Conservation (phyloP, 2,113 vertebrate genomes). For the Rhynchomys soricoides region DNA sequence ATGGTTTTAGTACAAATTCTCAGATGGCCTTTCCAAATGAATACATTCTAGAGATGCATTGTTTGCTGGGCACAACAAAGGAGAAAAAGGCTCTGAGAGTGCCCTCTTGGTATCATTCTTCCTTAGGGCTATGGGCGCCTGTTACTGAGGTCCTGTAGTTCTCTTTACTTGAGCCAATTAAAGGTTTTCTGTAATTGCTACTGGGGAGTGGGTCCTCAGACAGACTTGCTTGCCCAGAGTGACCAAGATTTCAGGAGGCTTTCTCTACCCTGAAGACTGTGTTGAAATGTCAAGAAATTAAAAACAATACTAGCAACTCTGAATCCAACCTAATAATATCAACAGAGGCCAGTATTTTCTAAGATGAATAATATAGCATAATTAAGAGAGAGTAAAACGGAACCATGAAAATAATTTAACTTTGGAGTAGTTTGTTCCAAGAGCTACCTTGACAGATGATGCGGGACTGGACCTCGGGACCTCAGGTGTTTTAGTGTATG, state of each 20-base stretch:
- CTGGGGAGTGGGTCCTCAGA: not conserved
- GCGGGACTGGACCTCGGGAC: not conserved
- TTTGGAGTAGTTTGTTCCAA: not conserved
- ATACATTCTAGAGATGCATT: not conserved
- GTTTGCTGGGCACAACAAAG: not conserved
- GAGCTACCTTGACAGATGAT: not conserved
- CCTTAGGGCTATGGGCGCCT: not conserved
- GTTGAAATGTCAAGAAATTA: not conserved
- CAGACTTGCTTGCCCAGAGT: not conserved
- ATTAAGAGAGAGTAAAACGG: not conserved
- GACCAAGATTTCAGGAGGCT: not conserved
- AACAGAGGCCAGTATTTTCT: not conserved
- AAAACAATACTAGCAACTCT: not conserved
- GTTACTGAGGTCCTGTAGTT: not conserved
- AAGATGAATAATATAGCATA: not conserved
- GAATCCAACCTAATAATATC: not conserved
- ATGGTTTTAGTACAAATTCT: not conserved
- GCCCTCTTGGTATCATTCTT: not conserved
- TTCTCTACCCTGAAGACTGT: not conserved
- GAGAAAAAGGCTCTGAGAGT: not conserved
- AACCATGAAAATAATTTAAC: not conserved
- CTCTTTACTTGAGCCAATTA: constrained; percentile 11
- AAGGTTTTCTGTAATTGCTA: not conserved
- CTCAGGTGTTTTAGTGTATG: not conserved
- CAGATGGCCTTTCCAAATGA: not conserved